These are phyloP conservation scores for Caenorhabditis sp. DNA, from an alignment of 2,888 invertebrate genomes.

Conservation along the genomic window DNA sequence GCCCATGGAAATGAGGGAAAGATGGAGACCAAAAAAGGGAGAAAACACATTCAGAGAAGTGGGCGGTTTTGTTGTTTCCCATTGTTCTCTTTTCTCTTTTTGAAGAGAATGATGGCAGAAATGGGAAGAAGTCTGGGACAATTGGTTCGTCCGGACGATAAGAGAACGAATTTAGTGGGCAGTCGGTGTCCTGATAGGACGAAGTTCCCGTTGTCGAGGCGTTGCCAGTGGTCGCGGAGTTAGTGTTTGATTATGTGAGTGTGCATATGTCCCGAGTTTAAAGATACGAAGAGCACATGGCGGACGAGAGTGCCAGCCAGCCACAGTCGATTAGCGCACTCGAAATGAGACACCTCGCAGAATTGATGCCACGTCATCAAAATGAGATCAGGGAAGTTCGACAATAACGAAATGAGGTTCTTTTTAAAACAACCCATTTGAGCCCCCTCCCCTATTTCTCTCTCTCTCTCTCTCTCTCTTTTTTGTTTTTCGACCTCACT, in stretches of 20 bases:
- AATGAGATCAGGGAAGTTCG: no score
- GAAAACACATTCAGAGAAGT: slow-evolving; percentile 1
- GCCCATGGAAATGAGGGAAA: not conserved
- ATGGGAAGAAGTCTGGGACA: no score
- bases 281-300: slow-evolving; percentile 51
- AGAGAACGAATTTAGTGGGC: no score
- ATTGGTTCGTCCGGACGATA: no score
- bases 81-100: slow-evolving; percentile 5
- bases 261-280: slow-evolving; percentile 52
- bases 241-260: slow-evolving; percentile 52
- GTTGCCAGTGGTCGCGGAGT: slow-evolving; percentile 1
- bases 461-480: not conserved
- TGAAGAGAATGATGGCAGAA: no score
- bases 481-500: not conserved
- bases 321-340: slow-evolving; percentile 6
- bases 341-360: slow-evolving; percentile 1
- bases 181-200: no score
- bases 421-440: no score
- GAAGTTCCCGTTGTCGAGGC: no score
- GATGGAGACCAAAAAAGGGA: not conserved
- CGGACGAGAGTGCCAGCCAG: not conserved
- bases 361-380: not conserved
- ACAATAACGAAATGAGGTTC: not conserved
- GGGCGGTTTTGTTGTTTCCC: not conserved
- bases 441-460: no score